These are phyloP conservation scores for Globodera rostochiensis DNA, from an alignment of 1,140 invertebrate genomes.

Conservation along the genomic window DNA sequence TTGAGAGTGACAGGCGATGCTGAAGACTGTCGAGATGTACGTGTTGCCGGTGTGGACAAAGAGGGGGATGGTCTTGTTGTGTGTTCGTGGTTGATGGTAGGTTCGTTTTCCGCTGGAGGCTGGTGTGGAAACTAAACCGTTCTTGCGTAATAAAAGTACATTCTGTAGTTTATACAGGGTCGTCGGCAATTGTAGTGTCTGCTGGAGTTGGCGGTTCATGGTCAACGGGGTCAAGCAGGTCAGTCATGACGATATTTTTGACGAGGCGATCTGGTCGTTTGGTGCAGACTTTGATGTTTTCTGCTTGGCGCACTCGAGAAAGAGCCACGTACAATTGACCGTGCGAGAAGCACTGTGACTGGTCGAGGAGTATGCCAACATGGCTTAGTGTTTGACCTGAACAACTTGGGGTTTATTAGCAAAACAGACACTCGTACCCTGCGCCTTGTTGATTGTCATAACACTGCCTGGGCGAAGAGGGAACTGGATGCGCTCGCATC, in stretches of 20 bases:
- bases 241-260: background rate
- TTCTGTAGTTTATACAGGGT: no score
- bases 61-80: no score
- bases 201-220: no score
- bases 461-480: conserved; percentile 3
- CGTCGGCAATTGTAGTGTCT: no score
- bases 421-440: background rate
- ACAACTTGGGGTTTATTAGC: background rate
- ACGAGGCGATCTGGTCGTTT: background rate
- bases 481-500: background rate
- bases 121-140: no score
- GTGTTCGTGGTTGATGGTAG: no score
- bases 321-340: background rate
- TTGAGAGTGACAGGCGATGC: no score
- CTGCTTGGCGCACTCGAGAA: background rate
- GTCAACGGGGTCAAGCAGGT: background rate
- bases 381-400: background rate
- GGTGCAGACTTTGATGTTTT: no score
- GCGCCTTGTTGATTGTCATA: conserved; percentile 14
- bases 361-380: background rate
- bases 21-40: no score
- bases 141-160: no score
- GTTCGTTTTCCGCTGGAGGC: no score
- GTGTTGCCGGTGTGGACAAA: no score
- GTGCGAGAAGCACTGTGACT: background rate